These are phyloP conservation scores for Ramphastos sulfuratus DNA, from an alignment of 2,113 vertebrate genomes.

Conservation along the genomic window DNA sequence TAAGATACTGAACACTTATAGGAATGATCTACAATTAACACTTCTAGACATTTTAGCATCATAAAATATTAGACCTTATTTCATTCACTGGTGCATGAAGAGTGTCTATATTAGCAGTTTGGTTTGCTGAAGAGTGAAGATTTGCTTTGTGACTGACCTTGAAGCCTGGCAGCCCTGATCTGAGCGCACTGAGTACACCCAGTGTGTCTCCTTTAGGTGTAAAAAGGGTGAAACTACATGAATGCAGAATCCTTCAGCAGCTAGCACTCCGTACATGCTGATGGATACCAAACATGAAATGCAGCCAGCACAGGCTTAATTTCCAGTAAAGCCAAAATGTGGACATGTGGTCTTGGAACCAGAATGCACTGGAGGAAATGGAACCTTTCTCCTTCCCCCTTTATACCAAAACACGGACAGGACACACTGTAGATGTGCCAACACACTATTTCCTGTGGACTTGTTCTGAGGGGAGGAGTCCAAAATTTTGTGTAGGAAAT, in stretches of 20 bases:
- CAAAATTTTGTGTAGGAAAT: background rate
- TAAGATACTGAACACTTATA: background rate
- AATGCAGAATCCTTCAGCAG: background rate
- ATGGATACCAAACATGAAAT: background rate
- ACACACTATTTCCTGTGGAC: accelerated
- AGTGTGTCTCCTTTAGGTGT: background rate
- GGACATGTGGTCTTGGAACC: background rate
- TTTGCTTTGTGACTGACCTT: background rate
- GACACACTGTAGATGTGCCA: accelerated
- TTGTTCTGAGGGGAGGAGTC: background rate
- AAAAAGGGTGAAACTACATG: background rate
- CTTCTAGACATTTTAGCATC: background rate
- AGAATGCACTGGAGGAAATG: accelerated
- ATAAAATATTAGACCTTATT: background rate
- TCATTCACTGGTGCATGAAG: background rate
- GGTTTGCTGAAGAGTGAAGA: background rate
- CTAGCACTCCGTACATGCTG: background rate
- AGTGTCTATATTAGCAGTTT: background rate
- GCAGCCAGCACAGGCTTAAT: background rate
- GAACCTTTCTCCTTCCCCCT: background rate
- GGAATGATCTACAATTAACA: background rate
- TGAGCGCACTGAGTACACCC: background rate
- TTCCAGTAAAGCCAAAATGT: background rate
- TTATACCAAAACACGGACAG: background rate
- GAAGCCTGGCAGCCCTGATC: background rate